A percentile compares a stretch with the other conserved stretches of the same genome.
These are phyloP conservation scores for Echinarachnius parma DNA, from an alignment of 53 echinoderm and acorn worm species.

Conservation along the genomic window DNA sequence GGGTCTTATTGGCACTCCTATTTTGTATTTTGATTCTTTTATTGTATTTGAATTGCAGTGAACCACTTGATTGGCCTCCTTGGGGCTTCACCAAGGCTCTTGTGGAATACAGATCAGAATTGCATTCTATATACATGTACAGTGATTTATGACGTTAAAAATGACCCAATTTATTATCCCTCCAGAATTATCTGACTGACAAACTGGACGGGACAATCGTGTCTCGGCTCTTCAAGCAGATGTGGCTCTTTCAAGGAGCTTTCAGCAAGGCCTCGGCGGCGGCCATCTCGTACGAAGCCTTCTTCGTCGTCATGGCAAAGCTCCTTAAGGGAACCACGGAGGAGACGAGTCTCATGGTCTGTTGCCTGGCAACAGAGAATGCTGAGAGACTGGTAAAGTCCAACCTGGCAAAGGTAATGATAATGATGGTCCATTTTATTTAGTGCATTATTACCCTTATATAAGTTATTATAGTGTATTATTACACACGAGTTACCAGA, in stretches of 20 bases:
- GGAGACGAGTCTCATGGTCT: conserved; percentile 68
- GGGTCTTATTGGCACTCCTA: too few species aligned
- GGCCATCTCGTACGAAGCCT: conserved; percentile 59
- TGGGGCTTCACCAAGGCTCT: too few species aligned
- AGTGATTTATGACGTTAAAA: too few species aligned
- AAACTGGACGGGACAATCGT: conserved; percentile 47
- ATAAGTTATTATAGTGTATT: too few species aligned
- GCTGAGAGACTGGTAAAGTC: conserved; percentile 50
- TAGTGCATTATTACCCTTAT: too few species aligned
- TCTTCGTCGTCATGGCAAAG: conserved; percentile 66
- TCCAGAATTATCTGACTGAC: conserved; percentile 56
- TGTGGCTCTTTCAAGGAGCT: conserved; percentile 53
- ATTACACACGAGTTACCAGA: too few species aligned
- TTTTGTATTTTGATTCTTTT: too few species aligned
- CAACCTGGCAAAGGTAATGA: conserved; percentile 65
- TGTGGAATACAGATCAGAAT: too few species aligned
- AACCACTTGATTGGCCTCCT: too few species aligned
- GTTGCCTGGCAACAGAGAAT: conserved; percentile 50
- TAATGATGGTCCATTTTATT: too few species aligned
- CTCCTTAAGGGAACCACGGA: conserved; percentile 82
- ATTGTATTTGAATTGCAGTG: too few species aligned
- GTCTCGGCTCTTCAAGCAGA: conserved; percentile 55
- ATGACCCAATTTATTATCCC: background rate
- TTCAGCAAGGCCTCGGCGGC: conserved; percentile 33
- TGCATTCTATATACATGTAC: background rate